Evolutionary conservation across 2,888 invertebrate genomes (phyloP), one percentile per base, ranked within the genome.

Genomic region (Alloscopus bannaensis): DNA sequence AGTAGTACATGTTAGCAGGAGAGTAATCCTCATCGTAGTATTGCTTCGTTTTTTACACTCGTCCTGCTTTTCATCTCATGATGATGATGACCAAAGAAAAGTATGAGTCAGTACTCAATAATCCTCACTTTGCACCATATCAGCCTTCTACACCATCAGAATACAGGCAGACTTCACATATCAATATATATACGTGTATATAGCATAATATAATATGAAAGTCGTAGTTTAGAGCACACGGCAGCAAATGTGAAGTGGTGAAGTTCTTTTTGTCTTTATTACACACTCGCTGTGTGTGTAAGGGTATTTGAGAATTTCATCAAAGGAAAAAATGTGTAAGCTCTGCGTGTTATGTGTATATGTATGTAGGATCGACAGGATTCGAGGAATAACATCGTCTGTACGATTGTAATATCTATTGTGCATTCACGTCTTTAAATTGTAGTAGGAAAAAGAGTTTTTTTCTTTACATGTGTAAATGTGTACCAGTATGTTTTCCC

Each of bases 101-200:
- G 65, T 65, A 65, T 65, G 65, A 65, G 65, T 65, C 65, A 65
- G 65, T 65, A 47, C 47, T 42, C 42, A 62, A 62, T 22, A 62
- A 62, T 62, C 62, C 26, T n/a, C 29, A 29, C 55, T 24, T 22
- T 55, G 20, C 55, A 50, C 18, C 4, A 4, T 50, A 13, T 18
- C 4, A 50, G 50, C 50, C 55, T n/a, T 55, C 24, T 4, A 20
- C n/a, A 24, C 55, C 24, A 26, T 22, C 55, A 26, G n/a, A n/a
- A n/a, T n/a, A n/a, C n/a, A n/a, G n/a, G n/a, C n/a, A n/a, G n/a
- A n/a, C n/a, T n/a, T 55, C 55, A 55, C 26, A n/a, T 18, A 50
- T 50, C n/a, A 50, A 8, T n/a, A n/a, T 18, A 50, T 18, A 50
- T 18, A 13, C n/a, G 36, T 36, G 36, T 36, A 13, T 36, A 13